A percentile compares a stretch with the other conserved stretches of the same genome.
Conservation (phyloP, 2,888 invertebrate species). For the Phorcus lineatus region DNA sequence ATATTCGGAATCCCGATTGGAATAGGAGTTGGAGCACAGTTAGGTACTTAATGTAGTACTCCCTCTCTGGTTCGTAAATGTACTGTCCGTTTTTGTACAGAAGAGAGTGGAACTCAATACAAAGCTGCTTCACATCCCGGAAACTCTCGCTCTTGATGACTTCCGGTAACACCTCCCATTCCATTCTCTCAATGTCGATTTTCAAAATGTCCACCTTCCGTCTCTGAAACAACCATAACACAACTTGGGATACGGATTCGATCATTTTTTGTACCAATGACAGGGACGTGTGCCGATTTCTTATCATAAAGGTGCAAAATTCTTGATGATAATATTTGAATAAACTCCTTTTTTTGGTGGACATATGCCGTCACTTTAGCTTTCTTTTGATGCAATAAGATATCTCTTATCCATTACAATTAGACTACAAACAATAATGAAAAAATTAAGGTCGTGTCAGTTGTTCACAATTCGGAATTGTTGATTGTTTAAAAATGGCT, state of each 20-base stretch:
- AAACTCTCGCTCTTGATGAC: slow-evolving; percentile 5
- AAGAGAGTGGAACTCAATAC: slow-evolving; percentile 25
- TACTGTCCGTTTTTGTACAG: not conserved
- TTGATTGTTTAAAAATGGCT: too few relatives aligned
- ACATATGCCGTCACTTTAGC: too few relatives aligned
- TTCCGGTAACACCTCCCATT: slow-evolving; percentile 23
- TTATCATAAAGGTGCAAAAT: too few relatives aligned
- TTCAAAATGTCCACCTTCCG: slow-evolving; percentile 29
- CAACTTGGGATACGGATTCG: not conserved
- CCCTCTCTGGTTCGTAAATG: not conserved
- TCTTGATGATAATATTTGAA: too few relatives aligned
- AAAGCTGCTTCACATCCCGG: slow-evolving; percentile 19
- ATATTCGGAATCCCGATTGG: not conserved
- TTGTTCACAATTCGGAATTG: too few relatives aligned
- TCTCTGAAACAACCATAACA: not conserved
- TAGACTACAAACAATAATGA: too few relatives aligned
- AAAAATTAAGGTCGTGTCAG: too few relatives aligned
- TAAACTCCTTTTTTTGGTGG: too few relatives aligned
- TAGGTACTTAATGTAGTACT: not conserved
- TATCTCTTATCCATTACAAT: too few relatives aligned
- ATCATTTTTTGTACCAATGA: too few relatives aligned
- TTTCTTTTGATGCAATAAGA: too few relatives aligned
- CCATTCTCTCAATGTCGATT: slow-evolving; percentile 29
- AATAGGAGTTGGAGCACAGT: not conserved
- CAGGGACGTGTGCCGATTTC: too few relatives aligned